Percentiles rank a stretch among this genome's conserved stretches.
These are phyloP conservation scores for Bombylius discolor DNA, from an alignment of 2,888 invertebrate genomes.

Conservation along the genomic window DNA sequence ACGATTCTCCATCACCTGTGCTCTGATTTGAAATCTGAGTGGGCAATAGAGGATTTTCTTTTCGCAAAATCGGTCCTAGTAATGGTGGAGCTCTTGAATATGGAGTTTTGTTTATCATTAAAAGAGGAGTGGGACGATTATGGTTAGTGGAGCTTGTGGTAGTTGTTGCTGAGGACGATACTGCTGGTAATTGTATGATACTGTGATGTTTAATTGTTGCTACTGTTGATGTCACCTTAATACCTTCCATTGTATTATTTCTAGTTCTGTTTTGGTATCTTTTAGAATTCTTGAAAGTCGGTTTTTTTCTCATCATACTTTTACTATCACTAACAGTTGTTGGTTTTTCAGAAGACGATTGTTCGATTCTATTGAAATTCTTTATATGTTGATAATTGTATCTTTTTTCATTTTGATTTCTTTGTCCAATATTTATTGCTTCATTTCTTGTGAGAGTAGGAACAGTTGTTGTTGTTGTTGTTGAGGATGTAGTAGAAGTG, in stretches of 20 bases:
- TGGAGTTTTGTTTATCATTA: not conserved
- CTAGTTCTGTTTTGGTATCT: not conserved
- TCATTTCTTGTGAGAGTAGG: too few species aligned
- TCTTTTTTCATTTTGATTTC: not conserved
- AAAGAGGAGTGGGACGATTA: not conserved
- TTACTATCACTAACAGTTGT: not conserved
- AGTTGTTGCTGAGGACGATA: not conserved
- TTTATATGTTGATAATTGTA: not conserved
- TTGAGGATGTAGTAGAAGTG: not conserved
- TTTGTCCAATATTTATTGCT: too few species aligned
- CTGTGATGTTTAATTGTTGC: not conserved
- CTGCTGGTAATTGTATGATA: not conserved
- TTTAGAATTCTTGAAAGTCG: not conserved
- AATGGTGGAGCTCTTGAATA: not conserved
- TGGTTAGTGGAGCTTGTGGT: not conserved
- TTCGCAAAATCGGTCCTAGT: not conserved
- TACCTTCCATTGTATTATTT: not conserved
- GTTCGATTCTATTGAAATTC: not conserved
- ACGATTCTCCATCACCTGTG: not conserved
- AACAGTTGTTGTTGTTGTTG: not conserved
- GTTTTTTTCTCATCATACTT: not conserved
- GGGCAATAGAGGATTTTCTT: not conserved
- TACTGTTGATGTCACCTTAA: not conserved
- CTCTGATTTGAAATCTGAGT: not conserved
- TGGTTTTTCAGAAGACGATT: not conserved